These are phyloP conservation scores for Drosophila sulfurigaster DNA, from an alignment of 1,140 invertebrate species.

Conservation along the genomic window DNA sequence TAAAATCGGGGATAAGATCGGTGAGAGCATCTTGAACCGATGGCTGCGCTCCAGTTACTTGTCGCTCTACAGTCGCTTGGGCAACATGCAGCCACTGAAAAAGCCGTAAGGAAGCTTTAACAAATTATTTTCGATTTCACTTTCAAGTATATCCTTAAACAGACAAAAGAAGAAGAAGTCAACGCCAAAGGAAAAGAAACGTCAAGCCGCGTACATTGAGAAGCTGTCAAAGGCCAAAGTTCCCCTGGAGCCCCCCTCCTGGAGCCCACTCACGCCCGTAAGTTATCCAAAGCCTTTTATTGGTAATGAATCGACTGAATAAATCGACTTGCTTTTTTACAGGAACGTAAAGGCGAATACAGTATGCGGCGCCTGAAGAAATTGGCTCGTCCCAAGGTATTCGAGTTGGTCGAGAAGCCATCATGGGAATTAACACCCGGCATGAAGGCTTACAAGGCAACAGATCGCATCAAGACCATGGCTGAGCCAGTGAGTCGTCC, in stretches of 20 bases:
- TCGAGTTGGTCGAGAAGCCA: conserved; percentile 46
- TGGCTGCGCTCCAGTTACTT: conserved; percentile 69
- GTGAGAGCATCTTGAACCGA: conserved; percentile 65
- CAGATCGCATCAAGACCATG: conserved; percentile 59
- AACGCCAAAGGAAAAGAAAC: conserved; percentile 37
- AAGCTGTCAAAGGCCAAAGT: conserved; percentile 59
- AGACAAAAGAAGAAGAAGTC: conserved; percentile 63
- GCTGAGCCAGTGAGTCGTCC: conserved; percentile 44
- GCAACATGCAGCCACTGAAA: conserved; percentile 57
- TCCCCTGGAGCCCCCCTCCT: conserved; percentile 29
- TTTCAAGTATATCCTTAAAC: neutral
- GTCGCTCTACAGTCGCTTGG: conserved; percentile 72
- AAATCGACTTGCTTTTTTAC: neutral
- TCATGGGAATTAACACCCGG: conserved; percentile 61
- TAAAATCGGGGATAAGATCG: conserved; percentile 47
- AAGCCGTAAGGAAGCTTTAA: conserved; percentile 51
- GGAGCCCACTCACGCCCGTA: conserved; percentile 50
- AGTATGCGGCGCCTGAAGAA: conserved; percentile 47
- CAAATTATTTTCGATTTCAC: neutral
- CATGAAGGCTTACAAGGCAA: conserved; percentile 53
- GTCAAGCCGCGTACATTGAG: conserved; percentile 35
- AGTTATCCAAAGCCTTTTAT: conserved; percentile 14
- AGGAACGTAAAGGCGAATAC: conserved; percentile 48
- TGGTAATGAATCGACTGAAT: neutral
- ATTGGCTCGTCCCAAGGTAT: conserved; percentile 51